Conservation (phyloP, 1,140 invertebrate genomes). For the Phocides pigmalion region DNA sequence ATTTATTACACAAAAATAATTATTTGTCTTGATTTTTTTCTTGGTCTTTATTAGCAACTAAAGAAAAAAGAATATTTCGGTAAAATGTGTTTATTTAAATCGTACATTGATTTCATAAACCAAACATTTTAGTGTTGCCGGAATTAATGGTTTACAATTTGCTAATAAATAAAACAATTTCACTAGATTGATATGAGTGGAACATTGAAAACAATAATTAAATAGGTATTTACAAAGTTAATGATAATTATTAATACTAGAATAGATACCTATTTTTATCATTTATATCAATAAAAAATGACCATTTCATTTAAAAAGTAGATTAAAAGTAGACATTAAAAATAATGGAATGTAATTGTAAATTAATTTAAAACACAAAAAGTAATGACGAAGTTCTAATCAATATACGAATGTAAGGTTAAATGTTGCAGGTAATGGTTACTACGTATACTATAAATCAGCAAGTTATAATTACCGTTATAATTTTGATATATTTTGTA, state of each 20-base stretch:
- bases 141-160: slow-evolving; percentile 73
- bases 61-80: slow-evolving; percentile 44
- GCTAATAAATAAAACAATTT: slow-evolving; percentile 68
- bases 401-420: neutral
- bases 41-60: too few relatives aligned
- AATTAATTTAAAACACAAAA: neutral
- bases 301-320: neutral
- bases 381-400: neutral
- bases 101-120: slow-evolving; percentile 75
- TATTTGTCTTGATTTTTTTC: too few relatives aligned
- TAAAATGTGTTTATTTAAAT: slow-evolving; percentile 79
- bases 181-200: slow-evolving; percentile 79
- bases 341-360: neutral
- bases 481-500: neutral
- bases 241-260: slow-evolving; percentile 59
- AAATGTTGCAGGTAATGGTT: neutral
- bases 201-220: slow-evolving; percentile 77
- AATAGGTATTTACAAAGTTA: slow-evolving; percentile 63
- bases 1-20: too few relatives aligned
- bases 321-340: neutral
- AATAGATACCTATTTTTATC: slow-evolving; percentile 50
- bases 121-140: slow-evolving; percentile 66
- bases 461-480: neutral
- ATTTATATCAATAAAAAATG: slow-evolving; percentile 44
- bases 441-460: neutral